Conservation (phyloP, 2,888 invertebrate genomes). For the Temnothorax unifasciatus region DNA sequence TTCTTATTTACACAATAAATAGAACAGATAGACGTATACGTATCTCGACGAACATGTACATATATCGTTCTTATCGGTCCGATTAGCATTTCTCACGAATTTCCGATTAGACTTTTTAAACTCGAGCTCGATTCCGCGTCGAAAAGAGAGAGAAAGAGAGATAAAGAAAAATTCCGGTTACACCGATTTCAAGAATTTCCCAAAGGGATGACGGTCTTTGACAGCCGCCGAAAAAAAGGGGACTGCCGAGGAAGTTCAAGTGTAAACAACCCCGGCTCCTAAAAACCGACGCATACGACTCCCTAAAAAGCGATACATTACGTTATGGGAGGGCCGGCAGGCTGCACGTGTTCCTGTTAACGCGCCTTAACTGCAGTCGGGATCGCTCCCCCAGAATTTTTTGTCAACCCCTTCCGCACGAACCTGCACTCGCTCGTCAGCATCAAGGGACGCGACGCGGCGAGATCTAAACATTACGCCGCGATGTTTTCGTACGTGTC, state of each 20-base stretch:
- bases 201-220: conserved; percentile 53
- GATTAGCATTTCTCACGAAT: conserved; percentile 43
- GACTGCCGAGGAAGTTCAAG: conserved; percentile 69
- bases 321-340: conserved; percentile 29
- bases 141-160: not conserved
- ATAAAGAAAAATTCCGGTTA: conserved; percentile 23
- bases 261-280: conserved; percentile 69
- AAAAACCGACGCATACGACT: conserved; percentile 50
- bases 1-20: conserved; percentile 27
- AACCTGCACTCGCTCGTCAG: conserved; percentile 17
- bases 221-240: conserved; percentile 60
- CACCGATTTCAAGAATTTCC: conserved; percentile 58
- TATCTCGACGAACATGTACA: conserved; percentile 15
- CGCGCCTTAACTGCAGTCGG: conserved; percentile 50
- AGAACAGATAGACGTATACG: conserved; percentile 1
- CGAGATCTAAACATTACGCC: conserved; percentile 12
- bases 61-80: conserved; percentile 5
- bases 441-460: not conserved
- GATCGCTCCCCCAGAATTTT: conserved; percentile 42
- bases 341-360: conserved; percentile 73
- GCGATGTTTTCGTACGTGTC: conserved; percentile 34
- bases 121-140: not conserved
- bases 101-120: not conserved
- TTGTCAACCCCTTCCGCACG: conserved; percentile 59
- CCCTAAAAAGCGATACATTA: conserved; percentile 44